Evolutionary conservation across 1,140 invertebrate species (phyloP), one percentile per base, ranked within the genome.

Genomic region (Ceratitis capitata): DNA sequence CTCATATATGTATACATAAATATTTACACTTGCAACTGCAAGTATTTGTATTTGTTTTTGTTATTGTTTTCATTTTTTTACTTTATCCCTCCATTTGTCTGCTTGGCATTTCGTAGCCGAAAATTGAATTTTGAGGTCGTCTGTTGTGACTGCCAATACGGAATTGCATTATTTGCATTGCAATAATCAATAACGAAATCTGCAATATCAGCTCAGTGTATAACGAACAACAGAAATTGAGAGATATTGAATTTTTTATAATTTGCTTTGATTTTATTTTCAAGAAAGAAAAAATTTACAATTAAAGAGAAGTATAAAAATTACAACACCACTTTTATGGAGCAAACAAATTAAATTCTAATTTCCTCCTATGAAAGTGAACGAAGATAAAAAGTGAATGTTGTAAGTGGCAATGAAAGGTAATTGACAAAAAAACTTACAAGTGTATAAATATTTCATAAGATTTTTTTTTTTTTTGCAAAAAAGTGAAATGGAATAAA

Each of bases 51-150:
- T 45, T 9, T 74, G 5, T 19, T 16, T 26, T 26, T 29, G 26
- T 61, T 26, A 9, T 61, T 61, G 10, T 56, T 19, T 56, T 1
- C 12, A 6, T 19, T 56, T 19, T 56, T 56, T 56, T 19, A n/a
- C n/a, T n/a, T n/a, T n/a, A n/a, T 19, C 1, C 3, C 23, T 74
- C 45, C 45, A 39, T 32, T 69, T 32, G 69, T 45, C 69, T 23
- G 61, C 61, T 42, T 74, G 9, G 19, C 19, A 19, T 45, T 74
- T 12, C 39, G 26, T 9, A 39, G 16, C 19, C 9, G 69, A 26
- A 78, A 78, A 78, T 78, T 78, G 39, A 47, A 45, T 78, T 78
- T 78, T 78, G 69, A 78, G 35, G 69, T 78, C 69, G 69, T 78
- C 39, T 45, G 39, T 19, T n/a, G 6, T 3, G 39, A 14, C n/a